Percentiles rank a stretch among this genome's conserved stretches.
phyloP scores from a whole-genome alignment of 2,797 vertebrate species.

The Apodemus agrarius region DNA sequence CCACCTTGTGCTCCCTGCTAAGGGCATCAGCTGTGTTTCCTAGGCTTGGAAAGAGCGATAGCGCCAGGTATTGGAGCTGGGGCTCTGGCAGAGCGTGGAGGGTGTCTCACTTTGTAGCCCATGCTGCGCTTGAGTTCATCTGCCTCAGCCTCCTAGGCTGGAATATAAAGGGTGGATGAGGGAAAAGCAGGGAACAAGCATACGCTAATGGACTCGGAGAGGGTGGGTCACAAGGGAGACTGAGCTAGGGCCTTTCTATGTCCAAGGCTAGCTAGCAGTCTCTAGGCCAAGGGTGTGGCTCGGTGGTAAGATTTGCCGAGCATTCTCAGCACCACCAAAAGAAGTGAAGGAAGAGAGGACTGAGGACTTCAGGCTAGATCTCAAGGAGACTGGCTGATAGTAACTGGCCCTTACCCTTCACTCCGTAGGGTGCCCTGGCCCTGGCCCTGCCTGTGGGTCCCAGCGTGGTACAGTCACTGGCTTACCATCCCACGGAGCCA shows the following conservation, averaged over 20 bases:
- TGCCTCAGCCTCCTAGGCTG: not conserved
- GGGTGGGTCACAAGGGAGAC: not conserved
- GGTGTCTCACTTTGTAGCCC: not conserved
- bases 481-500: conserved; percentile 93
- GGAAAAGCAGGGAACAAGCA: not conserved
- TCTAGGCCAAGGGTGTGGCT: not conserved
- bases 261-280: not conserved
- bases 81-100: not conserved
- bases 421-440: conserved; percentile 89
- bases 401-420: not conserved
- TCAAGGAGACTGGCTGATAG: not conserved
- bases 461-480: conserved; percentile 92
- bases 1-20: too few relatives aligned
- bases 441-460: conserved; percentile 91
- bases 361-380: not conserved
- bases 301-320: not conserved
- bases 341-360: not conserved
- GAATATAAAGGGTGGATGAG: not conserved
- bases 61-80: not conserved
- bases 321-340: not conserved
- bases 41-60: not conserved
- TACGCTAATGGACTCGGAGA: not conserved
- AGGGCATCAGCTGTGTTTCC: not conserved
- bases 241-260: not conserved
- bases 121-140: not conserved